A percentile compares a stretch with the other conserved stretches of the same genome.
phyloP scores from a whole-genome alignment of 2,888 invertebrate genomes.

The Acanthoscelides obtectus region DNA sequence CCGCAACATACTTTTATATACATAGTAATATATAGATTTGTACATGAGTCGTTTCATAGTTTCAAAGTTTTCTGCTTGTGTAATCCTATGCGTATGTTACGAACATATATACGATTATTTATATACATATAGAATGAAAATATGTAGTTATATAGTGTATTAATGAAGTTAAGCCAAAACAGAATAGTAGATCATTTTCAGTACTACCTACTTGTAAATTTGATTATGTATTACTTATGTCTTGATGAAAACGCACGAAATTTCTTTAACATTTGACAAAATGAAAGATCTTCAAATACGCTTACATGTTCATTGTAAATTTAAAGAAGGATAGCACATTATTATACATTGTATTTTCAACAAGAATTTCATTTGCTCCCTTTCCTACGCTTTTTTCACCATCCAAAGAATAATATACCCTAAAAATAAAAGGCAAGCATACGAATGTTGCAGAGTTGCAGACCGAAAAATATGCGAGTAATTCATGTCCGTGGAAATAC shows the following conservation, averaged over 20 bases:
- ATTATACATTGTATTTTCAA: slow-evolving; percentile 41
- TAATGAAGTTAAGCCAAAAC: not conserved
- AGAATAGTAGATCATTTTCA: not conserved
- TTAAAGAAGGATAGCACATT: slow-evolving; percentile 38
- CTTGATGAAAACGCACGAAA: slow-evolving; percentile 2
- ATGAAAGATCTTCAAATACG: slow-evolving; percentile 37
- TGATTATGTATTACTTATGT: not conserved
- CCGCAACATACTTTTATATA: slow-evolving; percentile 21
- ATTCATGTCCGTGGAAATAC: too few species aligned
- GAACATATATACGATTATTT: slow-evolving; percentile 15
- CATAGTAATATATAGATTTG: slow-evolving; percentile 10
- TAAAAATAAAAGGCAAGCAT: too few species aligned
- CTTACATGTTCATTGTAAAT: slow-evolving; percentile 38
- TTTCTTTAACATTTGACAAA: slow-evolving; percentile 27
- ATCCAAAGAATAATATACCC: too few species aligned
- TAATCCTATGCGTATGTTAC: not conserved
- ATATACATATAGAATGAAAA: slow-evolving; percentile 11
- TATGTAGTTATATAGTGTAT: not conserved
- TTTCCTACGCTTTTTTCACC: not conserved
- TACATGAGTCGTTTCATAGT: slow-evolving; percentile 29
- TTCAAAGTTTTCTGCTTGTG: slow-evolving; percentile 24
- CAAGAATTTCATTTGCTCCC: slow-evolving; percentile 26
- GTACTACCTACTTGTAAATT: not conserved
- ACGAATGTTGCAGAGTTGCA: too few species aligned
- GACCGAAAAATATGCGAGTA: too few species aligned